phyloP scores from a whole-genome alignment of 2,797 vertebrate species.

The Pteronotus mesoamericanus region DNA sequence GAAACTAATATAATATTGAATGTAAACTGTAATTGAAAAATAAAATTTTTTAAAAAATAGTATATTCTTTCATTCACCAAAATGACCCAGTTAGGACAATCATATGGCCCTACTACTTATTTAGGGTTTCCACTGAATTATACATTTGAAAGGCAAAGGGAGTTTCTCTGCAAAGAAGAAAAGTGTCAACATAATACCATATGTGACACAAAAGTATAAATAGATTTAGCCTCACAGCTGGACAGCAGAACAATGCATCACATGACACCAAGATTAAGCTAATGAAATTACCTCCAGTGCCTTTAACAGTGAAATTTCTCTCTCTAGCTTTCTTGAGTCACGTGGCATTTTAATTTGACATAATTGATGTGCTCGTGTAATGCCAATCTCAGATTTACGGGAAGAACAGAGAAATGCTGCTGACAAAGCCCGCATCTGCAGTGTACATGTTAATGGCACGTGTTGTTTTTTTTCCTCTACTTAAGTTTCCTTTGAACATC shows the following conservation, averaged over 20 bases:
- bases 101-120: not conserved
- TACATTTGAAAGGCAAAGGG: constrained; percentile 3
- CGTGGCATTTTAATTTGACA: not conserved
- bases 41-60: not conserved
- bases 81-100: not conserved
- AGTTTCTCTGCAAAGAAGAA: not conserved
- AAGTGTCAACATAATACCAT: not conserved
- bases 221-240: constrained; percentile 10
- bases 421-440: constrained; percentile 52
- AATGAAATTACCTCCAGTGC: constrained; percentile 3
- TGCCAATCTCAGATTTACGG: not conserved
- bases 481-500: constrained; percentile 67
- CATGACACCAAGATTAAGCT: not conserved
- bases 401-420: not conserved
- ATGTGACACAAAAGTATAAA: constrained; percentile 3
- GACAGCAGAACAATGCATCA: not conserved
- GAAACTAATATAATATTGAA: not conserved
- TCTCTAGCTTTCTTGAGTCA: not conserved
- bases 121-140: not conserved
- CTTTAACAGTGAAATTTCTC: constrained; percentile 42
- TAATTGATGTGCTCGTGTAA: constrained; percentile 42
- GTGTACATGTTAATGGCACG: constrained; percentile 30
- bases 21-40: not conserved
- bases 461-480: constrained; percentile 31
- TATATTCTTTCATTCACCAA: constrained; percentile 18